Evolutionary conservation across 1,140 invertebrate genomes (phyloP).

Genomic region (Gonioctena quinquepunctata): DNA sequence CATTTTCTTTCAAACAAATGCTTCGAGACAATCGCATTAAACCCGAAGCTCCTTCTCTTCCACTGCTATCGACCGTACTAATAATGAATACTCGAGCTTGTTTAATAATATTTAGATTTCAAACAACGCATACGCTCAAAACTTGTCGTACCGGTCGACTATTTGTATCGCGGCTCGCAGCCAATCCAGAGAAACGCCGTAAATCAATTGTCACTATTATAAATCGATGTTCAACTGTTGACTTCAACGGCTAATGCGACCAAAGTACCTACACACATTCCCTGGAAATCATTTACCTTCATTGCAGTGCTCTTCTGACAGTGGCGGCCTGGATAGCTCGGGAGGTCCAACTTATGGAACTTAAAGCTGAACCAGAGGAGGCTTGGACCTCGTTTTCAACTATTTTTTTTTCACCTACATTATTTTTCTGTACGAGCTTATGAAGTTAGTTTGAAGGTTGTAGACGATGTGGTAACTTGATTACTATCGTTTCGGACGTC

Average conservation of each 20-base stretch:
- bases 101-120: constrained; percentile 13
- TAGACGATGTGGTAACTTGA: no score
- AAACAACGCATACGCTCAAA: constrained; percentile 1
- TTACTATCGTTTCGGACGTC: no score
- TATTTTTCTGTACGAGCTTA: no score
- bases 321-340: no score
- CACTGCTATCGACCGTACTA: not conserved
- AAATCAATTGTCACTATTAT: constrained; percentile 57
- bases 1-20: no score
- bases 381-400: no score
- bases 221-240: constrained; percentile 55
- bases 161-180: constrained; percentile 15
- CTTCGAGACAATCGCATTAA: no score
- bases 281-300: constrained; percentile 50
- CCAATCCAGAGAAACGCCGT: constrained; percentile 51
- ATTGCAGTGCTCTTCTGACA: not conserved
- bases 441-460: no score
- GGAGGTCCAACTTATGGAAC: no score
- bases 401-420: no score
- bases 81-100: not conserved
- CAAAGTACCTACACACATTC: constrained; percentile 54
- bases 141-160: not conserved
- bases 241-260: constrained; percentile 51
- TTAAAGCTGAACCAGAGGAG: no score
- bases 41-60: no score